These are phyloP conservation scores for Azorinus chamasolen DNA, from an alignment of 2,888 invertebrate genomes.

Conservation along the genomic window DNA sequence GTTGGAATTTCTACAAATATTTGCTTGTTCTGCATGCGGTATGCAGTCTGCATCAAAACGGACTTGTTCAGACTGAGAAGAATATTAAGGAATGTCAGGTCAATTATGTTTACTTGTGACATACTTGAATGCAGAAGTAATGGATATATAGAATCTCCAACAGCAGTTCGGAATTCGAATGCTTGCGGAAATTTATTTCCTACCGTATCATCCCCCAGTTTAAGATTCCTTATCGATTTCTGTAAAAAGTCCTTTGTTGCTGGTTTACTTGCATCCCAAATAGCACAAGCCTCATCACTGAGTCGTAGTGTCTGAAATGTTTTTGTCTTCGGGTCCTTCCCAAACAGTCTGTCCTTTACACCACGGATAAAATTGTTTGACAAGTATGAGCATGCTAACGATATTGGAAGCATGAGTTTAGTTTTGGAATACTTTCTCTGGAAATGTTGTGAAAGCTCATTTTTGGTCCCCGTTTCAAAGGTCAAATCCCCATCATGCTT, in stretches of 20 bases:
- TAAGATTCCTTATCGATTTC: conserved; percentile 36
- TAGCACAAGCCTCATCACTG: conserved; percentile 91
- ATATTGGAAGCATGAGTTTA: conserved; percentile 64
- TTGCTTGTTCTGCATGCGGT: conserved; percentile 91
- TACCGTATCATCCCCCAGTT: conserved; percentile 39
- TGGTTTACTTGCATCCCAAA: conserved; percentile 94
- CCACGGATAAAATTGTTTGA: conserved; percentile 91
- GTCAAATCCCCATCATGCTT: conserved; percentile 93
- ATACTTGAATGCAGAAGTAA: conserved; percentile 74
- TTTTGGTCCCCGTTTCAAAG: conserved; percentile 22
- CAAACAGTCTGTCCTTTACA: conserved; percentile 87
- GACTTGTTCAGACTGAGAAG: conserved; percentile 50
- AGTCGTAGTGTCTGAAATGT: conserved; percentile 86
- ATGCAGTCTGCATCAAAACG: conserved; percentile 61
- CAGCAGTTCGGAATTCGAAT: conserved; percentile 52
- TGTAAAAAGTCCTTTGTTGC: conserved; percentile 51
- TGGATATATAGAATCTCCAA: conserved; percentile 42
- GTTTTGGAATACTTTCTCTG: conserved; percentile 55
- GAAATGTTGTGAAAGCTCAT: conserved; percentile 44
- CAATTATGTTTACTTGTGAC: conserved; percentile 46
- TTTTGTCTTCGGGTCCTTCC: conserved; percentile 57
- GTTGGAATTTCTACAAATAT: conserved; percentile 93
- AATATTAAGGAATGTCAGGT: conserved; percentile 58
- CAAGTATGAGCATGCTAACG: conserved; percentile 62
- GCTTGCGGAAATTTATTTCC: conserved; percentile 54